Base-by-base conservation (phyloP, 2,888 invertebrate genomes). In the Abrostola triplasia region DNA sequence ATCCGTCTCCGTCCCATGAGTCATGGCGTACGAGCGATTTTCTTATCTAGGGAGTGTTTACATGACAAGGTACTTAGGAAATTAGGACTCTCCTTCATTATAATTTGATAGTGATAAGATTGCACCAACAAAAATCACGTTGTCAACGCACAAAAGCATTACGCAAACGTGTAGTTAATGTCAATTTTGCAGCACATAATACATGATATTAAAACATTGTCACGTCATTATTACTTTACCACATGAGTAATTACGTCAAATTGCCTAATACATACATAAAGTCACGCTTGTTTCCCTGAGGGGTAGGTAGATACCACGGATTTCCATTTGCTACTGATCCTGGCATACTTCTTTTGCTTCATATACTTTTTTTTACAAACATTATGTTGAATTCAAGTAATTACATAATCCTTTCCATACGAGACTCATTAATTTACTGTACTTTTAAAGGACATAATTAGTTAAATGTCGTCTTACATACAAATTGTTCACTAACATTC, bases 21-120 rank as follows among this genome's bases (percentile, higher is more conserved):
- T 78, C 74, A 65, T 61, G 35, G 54, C 74, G 76, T 73, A 69
- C 81, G 74, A 81, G 62, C 78, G 67, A 69, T 81, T 82, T 85
- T 70, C 72, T 84, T 88, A 87, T 87, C 86, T 83, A 76, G 69
- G 79, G 83, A 81, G 80, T 73, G 71, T 64, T 64, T 53, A 75
- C 71, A 76, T 78, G 70, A 70, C 69, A 73, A 66, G 63, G 67
- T 81, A 78, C 80, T 84, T 68, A 79, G 52, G 70, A 65, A 76
- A 66, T 63, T 44, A n/a, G 11, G 11, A 47, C 47, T 36, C 7
- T 6, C 35, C 51, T 75, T 76, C 75, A 82, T 82, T 65, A 76
- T 51, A 64, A 40, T 50, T 47, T 5, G 37, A 62, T 47, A 41
- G 11, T 48, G 13, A 38, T 49, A 12, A 24, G 24, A 24, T 24